Conservation (phyloP, 2,113 vertebrate species). For the Ranitomeya imitator region DNA sequence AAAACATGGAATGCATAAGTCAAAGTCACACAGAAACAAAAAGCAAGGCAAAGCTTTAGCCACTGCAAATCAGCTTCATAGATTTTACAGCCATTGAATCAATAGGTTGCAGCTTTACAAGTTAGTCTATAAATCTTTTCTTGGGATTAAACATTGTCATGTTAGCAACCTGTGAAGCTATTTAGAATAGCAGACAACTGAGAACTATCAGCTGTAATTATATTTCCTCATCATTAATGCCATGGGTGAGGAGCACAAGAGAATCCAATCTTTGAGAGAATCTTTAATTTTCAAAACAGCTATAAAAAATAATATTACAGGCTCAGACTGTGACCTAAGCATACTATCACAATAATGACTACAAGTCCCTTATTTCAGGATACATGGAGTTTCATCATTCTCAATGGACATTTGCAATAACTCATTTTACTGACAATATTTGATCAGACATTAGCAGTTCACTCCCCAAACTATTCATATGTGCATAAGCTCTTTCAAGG, state of each 20-base stretch:
- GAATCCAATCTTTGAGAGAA: neutral
- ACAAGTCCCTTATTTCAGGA: neutral
- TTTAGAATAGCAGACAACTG: slow-evolving; percentile 12
- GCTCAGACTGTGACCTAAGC: neutral
- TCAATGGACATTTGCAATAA: neutral
- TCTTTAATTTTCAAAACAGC: slow-evolving; percentile 7
- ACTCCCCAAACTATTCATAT: too few species aligned
- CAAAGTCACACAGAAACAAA: neutral
- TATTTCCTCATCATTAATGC: neutral
- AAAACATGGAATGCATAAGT: neutral
- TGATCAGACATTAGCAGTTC: neutral
- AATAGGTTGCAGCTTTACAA: neutral
- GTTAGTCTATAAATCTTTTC: neutral
- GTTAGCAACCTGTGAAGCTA: neutral
- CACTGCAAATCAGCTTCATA: neutral
- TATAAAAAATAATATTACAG: neutral
- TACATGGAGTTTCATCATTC: neutral
- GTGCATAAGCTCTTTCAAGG: too few species aligned
- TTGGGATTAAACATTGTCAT: neutral
- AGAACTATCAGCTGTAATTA: neutral
- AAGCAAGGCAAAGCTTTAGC: neutral
- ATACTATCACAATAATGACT: neutral
- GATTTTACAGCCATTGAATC: neutral
- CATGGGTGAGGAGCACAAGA: neutral
- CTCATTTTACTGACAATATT: neutral